phyloP scores from a whole-genome alignment of 2,797 vertebrate genomes.

The Lepilemur septentrionalis region DNA sequence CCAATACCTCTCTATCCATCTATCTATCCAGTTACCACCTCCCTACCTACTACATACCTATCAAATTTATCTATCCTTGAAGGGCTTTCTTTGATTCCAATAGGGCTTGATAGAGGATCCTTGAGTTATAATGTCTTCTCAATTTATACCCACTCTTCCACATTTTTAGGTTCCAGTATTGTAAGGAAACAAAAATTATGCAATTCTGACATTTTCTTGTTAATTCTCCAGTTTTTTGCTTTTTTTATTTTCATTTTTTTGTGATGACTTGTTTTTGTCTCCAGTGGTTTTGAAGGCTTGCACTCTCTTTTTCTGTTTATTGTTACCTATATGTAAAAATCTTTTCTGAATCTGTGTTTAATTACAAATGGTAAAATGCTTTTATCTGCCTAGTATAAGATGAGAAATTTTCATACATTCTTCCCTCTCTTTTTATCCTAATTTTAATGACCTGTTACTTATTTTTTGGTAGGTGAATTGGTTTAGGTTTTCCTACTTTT shows the following conservation, averaged over 20 bases:
- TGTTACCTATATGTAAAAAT: not conserved
- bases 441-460: not conserved
- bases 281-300: not conserved
- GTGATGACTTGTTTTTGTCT: not conserved
- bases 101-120: not conserved
- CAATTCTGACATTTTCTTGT: not conserved
- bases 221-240: not conserved
- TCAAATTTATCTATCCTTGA: not conserved
- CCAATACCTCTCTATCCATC: not conserved
- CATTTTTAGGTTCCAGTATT: not conserved
- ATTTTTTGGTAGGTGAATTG: not conserved
- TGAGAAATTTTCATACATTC: not conserved
- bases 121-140: not conserved
- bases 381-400: not conserved
- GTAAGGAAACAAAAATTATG: not conserved
- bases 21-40: too few relatives aligned
- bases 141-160: not conserved
- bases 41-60: too few relatives aligned
- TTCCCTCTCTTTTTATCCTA: not conserved
- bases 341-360: not conserved
- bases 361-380: not conserved
- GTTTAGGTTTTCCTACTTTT: not conserved
- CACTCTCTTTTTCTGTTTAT: not conserved
- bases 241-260: conserved; percentile 10
- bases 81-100: not conserved